Base-by-base conservation (phyloP, 1,140 invertebrate genomes). In the Lepidostoma basale region DNA sequence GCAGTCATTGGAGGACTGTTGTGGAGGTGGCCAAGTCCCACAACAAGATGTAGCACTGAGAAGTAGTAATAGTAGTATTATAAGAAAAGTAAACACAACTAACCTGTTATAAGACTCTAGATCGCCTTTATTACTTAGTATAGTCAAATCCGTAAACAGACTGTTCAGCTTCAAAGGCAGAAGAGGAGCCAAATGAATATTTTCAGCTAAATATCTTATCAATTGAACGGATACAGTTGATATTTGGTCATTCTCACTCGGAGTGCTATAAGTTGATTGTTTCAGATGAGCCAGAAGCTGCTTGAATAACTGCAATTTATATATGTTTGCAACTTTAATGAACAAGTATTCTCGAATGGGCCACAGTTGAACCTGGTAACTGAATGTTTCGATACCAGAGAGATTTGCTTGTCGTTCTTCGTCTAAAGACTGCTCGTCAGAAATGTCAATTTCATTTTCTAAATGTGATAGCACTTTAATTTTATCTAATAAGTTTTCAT, bases 331-430 rank as follows among this genome's bases (percentile, higher is more conserved):
- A 25, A 83, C 54, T 74, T 79, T 78, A 70, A 80, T 76, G 14
- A 81, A 58, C 3, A 82, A 66, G 56, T 81, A 82, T 20, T 77
- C 74, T 36, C 77, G 76, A 18, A 81, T 67, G 3, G 82, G 82
- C 16, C 81, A 44, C 3, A 81, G 69, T 74, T 77, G 76, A 1
- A 75, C 36, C 36, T 77, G 69, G 39, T 72, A 67, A 22, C n/a
- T 33, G 23, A 67, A 40, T 68, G 60, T 76, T 8, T 44, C 52
- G 18, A 45, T 20, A 59, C 20, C 20, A 44, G 22, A 39, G 22
- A 12, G 18, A 18, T 16, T 54, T 2, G n/a, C 4, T 28, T 28
- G 28, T 0, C 10, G 12, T 5, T 14, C 6, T 28, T 36, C 5
- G 10, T 54, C 49, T 2, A 1, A 18, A 16, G 28, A 14, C 14